phyloP scores from a whole-genome alignment of 2,888 invertebrate genomes.

The Acronicta alni region DNA sequence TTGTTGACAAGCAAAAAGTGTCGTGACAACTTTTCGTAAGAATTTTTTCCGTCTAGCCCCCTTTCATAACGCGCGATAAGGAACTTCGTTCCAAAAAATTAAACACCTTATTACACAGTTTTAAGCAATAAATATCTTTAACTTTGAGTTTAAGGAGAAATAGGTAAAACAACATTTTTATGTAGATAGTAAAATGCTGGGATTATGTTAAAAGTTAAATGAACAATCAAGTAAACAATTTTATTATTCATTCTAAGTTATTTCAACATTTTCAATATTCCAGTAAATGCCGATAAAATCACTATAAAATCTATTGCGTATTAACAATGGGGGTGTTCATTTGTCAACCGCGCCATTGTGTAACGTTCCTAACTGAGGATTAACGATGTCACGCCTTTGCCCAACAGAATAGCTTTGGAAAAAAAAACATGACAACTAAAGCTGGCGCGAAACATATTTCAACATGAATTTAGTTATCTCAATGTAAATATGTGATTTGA shows the following conservation, averaged over 20 bases:
- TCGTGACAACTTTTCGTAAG: no score
- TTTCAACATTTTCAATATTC: constrained; percentile 30
- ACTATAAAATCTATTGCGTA: constrained; percentile 39
- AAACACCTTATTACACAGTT: no score
- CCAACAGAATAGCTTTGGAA: constrained; percentile 38
- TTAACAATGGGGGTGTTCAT: constrained; percentile 58
- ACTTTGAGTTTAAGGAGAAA: no score
- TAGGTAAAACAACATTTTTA: no score
- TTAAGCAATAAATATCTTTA: no score
- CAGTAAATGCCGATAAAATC: constrained; percentile 42
- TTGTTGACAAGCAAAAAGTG: no score
- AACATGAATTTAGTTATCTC: not conserved
- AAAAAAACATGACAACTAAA: constrained; percentile 34
- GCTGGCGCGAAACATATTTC: not conserved
- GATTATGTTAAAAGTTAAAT: no score
- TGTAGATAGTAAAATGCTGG: no score
- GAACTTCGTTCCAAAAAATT: no score
- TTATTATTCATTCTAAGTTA: not conserved
- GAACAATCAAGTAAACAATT: constrained; percentile 2
- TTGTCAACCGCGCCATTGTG: constrained; percentile 56
- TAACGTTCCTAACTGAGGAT: constrained; percentile 78
- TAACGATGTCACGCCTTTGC: constrained; percentile 78
- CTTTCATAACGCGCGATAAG: no score
- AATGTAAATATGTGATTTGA: not conserved
- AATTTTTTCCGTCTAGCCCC: no score